Evolutionary conservation across 1,140 invertebrate genomes (phyloP).

Genomic region (Chionoecetes opilio): DNA sequence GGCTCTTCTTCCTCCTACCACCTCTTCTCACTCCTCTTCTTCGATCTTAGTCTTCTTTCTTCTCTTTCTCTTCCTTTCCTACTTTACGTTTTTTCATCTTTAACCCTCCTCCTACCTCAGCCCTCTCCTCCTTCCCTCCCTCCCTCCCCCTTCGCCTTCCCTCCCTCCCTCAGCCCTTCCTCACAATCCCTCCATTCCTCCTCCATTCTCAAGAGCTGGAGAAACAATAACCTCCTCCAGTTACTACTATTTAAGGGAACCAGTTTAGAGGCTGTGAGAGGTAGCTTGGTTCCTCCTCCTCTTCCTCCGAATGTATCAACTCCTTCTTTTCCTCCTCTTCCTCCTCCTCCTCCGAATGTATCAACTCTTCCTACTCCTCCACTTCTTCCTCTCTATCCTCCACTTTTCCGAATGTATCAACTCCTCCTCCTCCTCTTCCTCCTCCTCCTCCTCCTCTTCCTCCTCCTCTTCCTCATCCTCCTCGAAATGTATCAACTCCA

Average conservation of each 20-base stretch:
- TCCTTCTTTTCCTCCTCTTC: too few species aligned
- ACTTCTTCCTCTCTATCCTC: not conserved
- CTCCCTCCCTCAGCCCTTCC: not conserved
- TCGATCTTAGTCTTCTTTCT: not conserved
- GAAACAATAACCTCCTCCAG: not conserved
- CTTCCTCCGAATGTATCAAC: too few species aligned
- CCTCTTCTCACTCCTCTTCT: not conserved
- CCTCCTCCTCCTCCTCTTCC: conserved; percentile 46
- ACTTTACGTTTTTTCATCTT: not conserved
- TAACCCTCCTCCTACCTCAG: not conserved
- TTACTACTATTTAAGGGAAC: not conserved
- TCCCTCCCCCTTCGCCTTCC: not conserved
- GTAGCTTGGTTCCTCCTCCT: too few species aligned
- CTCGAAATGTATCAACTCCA: too few species aligned
- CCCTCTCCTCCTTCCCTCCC: too few species aligned
- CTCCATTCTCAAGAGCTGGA: not conserved
- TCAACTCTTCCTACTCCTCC: not conserved
- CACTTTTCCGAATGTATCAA: not conserved
- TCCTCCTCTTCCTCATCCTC: conserved; percentile 42
- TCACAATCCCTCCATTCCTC: not conserved
- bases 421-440: conserved; percentile 28
- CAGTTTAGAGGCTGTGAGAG: too few species aligned
- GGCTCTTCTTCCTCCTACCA: not conserved
- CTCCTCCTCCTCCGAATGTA: not conserved
- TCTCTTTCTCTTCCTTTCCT: not conserved